Evolutionary conservation across 2,888 invertebrate genomes (phyloP), one percentile per base, ranked within the genome.

Genomic region (Metalampra italica): DNA sequence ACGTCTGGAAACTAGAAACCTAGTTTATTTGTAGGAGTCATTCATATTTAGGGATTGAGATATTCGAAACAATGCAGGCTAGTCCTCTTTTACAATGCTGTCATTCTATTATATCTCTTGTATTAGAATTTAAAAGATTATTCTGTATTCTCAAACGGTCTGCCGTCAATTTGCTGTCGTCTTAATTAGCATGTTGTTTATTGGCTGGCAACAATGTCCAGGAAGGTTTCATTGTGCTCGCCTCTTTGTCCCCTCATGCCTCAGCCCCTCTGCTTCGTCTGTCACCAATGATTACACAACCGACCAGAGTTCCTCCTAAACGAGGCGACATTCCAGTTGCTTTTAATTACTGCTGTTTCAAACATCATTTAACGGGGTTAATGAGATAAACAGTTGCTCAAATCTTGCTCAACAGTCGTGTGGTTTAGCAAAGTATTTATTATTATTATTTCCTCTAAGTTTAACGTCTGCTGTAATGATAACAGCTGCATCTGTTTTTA

Each of bases 181-280:
- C 54, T 60, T 55, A 59, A 79, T 81, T 78, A 78, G 68, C 60
- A 50, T 53, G 62, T 64, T 59, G 60, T 71, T 75, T 66, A 75
- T 56, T 71, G 64, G 58, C 60, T 60, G 64, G 59, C 56, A 59
- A 75, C 65, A 72, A 66, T 67, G 64, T 72, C 65, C 71, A 66
- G 70, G 70, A 78, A 79, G 74, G 82, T 76, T 81, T 77, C 71
- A 71, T 76, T 77, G 69, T 73, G 61, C 63, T 59, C 57, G 56
- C 57, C 68, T 76, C 75, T 77, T 76, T 80, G 71, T 47, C 63
- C 65, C 65, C 59, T 49, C 49, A 45, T 58, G 58, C 66, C 65
- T 49, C 49, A 45, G 59, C 58, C 66, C 65, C 57, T 55, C 54
- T 52, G 62, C 60, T 66, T 71, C 64, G 68, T 66, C 66, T 71